Conservation (phyloP, 2,113 vertebrate genomes). For the Menura novaehollandiae region DNA sequence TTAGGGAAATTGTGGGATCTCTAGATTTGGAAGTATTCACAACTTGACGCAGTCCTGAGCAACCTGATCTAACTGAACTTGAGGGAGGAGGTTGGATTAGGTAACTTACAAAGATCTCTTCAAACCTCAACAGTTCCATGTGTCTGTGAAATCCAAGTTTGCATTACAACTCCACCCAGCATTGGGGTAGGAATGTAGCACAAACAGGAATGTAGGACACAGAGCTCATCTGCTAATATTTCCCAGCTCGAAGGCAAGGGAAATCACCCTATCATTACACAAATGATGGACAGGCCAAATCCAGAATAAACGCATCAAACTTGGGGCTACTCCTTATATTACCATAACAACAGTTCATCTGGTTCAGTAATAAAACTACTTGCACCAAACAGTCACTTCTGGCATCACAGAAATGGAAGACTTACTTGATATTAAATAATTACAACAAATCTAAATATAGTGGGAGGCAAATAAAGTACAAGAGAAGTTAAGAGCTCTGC, state of each 20-base stretch:
- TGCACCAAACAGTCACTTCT: background rate
- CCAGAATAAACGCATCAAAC: background rate
- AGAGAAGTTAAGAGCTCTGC: background rate
- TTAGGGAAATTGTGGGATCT: background rate
- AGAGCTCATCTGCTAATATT: background rate
- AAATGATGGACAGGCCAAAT: background rate
- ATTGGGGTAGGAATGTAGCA: background rate
- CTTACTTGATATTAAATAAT: background rate
- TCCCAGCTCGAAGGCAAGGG: background rate
- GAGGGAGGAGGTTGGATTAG: background rate
- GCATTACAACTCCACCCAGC: background rate
- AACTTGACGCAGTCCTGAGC: background rate
- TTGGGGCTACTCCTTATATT: background rate
- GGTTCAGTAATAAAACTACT: background rate
- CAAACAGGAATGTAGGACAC: background rate
- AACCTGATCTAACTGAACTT: background rate
- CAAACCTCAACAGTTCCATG: background rate
- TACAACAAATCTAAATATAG: slow-evolving; percentile 16
- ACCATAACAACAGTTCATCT: background rate
- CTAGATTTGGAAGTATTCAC: background rate
- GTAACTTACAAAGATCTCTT: background rate
- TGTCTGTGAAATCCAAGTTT: background rate
- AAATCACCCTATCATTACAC: background rate
- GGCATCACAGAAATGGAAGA: background rate
- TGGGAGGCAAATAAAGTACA: background rate